phyloP scores from a whole-genome alignment of 2,888 invertebrate genomes.

The Volucella bombylans region DNA sequence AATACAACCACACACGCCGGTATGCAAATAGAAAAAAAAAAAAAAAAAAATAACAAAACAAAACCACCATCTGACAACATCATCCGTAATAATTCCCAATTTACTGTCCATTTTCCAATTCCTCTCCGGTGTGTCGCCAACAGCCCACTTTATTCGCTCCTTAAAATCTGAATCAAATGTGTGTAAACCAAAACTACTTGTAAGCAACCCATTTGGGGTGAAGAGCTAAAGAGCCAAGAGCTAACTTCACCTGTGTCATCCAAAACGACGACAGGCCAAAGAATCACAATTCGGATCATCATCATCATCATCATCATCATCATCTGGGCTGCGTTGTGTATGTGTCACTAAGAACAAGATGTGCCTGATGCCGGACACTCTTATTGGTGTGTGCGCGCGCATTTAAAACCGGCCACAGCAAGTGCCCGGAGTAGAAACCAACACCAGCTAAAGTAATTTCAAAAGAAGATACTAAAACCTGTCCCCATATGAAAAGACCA shows the following conservation, averaged over 20 bases:
- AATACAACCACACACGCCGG: constrained; percentile 45
- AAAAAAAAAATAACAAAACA: neutral
- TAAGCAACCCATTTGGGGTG: constrained; percentile 54
- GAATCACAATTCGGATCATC: constrained; percentile 41
- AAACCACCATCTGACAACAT: constrained; percentile 13
- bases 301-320: constrained; percentile 34
- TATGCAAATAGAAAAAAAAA: constrained; percentile 19
- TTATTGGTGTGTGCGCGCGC: constrained; percentile 40
- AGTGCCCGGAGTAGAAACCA: neutral
- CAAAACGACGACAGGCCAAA: constrained; percentile 45
- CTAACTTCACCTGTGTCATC: constrained; percentile 66
- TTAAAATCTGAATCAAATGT: constrained; percentile 47
- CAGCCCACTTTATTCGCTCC: constrained; percentile 59
- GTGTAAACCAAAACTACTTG: constrained; percentile 43
- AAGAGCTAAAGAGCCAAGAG: constrained; percentile 1
- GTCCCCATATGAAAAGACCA: constrained; percentile 54
- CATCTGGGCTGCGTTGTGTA: constrained; percentile 13
- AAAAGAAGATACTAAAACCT: constrained; percentile 51
- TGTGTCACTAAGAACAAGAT: constrained; percentile 25
- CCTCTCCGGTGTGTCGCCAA: constrained; percentile 34
- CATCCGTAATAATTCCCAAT: constrained; percentile 55
- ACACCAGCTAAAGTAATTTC: too few species aligned
- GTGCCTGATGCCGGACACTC: constrained; percentile 57
- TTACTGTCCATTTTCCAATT: constrained; percentile 62
- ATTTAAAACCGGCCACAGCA: constrained; percentile 48